Percentiles rank a stretch among this genome's conserved stretches.
These are phyloP conservation scores for Menura novaehollandiae DNA, from an alignment of 2,113 vertebrate species.

Conservation along the genomic window DNA sequence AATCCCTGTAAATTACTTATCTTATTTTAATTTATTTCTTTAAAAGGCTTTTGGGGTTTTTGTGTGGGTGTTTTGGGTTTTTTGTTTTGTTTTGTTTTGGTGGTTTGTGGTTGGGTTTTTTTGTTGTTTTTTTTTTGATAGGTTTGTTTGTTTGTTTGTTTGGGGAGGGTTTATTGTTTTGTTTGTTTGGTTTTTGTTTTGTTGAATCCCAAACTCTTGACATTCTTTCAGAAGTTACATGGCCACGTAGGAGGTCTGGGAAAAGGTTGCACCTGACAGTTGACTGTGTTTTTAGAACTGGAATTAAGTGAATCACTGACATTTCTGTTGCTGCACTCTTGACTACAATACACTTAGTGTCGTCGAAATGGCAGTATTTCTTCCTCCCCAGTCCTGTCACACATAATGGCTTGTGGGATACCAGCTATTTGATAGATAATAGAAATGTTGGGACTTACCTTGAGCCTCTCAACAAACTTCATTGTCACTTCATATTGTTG, in stretches of 20 bases:
- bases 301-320: background rate
- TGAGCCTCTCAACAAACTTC: background rate
- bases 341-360: background rate
- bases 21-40: background rate
- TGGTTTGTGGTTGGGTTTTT: too few relatives aligned
- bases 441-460: background rate
- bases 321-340: background rate
- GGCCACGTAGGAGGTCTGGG: background rate
- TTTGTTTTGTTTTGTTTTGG: too few relatives aligned
- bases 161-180: too few relatives aligned
- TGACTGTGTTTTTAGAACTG: background rate
- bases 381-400: background rate
- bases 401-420: background rate
- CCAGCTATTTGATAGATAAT: background rate
- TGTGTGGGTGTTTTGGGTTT: too few relatives aligned
- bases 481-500: background rate
- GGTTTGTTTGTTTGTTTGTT: too few relatives aligned
- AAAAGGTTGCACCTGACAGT: background rate
- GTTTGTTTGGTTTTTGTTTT: background rate
- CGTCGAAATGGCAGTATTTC: background rate
- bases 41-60: background rate
- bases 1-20: background rate
- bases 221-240: background rate
- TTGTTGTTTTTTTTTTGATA: too few relatives aligned
- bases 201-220: background rate